These are phyloP conservation scores for Trididemnum miniatum DNA, from an alignment of 23 tunicate species.

Conservation along the genomic window DNA sequence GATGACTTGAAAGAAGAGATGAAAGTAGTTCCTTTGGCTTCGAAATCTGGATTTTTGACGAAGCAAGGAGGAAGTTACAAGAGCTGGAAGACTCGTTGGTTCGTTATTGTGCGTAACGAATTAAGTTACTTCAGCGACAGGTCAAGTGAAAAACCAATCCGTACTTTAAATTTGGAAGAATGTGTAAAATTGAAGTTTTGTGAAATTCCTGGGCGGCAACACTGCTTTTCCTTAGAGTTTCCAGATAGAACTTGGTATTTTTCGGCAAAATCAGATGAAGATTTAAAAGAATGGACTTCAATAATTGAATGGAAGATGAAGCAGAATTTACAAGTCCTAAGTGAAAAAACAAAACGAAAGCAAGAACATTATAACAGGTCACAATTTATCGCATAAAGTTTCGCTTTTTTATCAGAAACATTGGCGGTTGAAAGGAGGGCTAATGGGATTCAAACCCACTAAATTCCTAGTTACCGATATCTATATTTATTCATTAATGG, in stretches of 20 bases:
- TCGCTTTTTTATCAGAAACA: no score
- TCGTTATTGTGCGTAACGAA: constrained; percentile 46
- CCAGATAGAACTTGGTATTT: constrained; percentile 77
- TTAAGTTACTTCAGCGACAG: constrained; percentile 54
- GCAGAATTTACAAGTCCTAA: constrained; percentile 7
- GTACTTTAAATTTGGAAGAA: constrained; percentile 65
- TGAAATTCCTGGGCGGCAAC: constrained; percentile 40
- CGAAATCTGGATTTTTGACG: constrained; percentile 80
- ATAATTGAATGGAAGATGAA: constrained; percentile 73
- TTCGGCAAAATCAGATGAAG: constrained; percentile 60
- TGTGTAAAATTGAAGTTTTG: constrained; percentile 43
- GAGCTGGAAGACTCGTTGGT: constrained; percentile 64
- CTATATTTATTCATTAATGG: no score
- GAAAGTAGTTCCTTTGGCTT: constrained; percentile 62
- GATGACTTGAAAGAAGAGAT: constrained; percentile 42
- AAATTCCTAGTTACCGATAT: no score
- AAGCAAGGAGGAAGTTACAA: constrained; percentile 75
- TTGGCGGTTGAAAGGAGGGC: no score
- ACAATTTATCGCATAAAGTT: background rate
- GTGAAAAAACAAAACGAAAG: background rate
- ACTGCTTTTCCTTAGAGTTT: constrained; percentile 67
- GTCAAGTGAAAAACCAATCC: constrained; percentile 64
- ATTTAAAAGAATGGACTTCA: constrained; percentile 64
- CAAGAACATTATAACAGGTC: constrained; percentile 7
- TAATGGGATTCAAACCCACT: no score